A percentile compares a stretch with the other conserved stretches of the same genome.
These are phyloP conservation scores for Anas bernieri DNA, from an alignment of 2,797 vertebrate species.

Conservation along the genomic window DNA sequence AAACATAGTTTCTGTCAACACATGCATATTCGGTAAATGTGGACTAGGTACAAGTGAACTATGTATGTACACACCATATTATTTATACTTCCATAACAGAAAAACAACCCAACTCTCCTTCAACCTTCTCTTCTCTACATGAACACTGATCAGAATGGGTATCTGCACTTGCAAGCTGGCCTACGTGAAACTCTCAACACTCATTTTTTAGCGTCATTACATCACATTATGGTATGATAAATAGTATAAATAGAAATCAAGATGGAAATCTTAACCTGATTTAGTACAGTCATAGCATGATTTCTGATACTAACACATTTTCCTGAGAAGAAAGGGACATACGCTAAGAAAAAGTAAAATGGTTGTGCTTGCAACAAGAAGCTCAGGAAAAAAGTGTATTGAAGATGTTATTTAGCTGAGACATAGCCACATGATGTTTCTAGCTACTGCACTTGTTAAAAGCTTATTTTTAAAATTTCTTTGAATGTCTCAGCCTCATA, in stretches of 20 bases:
- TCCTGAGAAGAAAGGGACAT: not conserved
- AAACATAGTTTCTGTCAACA: not conserved
- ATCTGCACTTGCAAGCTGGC: not conserved
- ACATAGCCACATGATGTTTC: not conserved
- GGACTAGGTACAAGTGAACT: not conserved
- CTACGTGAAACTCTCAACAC: not conserved
- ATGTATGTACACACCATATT: accelerated
- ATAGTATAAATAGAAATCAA: not conserved
- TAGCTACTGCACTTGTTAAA: not conserved
- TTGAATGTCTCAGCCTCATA: not conserved
- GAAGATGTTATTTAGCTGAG: not conserved
- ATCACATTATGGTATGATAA: not conserved
- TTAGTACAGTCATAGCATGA: not conserved
- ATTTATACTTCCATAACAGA: not conserved
- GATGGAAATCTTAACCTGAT: not conserved
- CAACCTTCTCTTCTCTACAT: not conserved
- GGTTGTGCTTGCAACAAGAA: not conserved
- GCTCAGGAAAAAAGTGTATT: not conserved
- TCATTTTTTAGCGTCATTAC: not conserved
- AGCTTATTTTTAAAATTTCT: not conserved
- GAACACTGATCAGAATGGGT: not conserved
- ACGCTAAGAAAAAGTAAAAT: not conserved
- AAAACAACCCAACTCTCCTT: not conserved
- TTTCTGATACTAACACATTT: not conserved
- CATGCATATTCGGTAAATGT: not conserved